Percentiles rank a stretch among this genome's conserved stretches.
Conservation (phyloP, 2,888 invertebrate genomes). For the Psylliodes chrysocephalus region DNA sequence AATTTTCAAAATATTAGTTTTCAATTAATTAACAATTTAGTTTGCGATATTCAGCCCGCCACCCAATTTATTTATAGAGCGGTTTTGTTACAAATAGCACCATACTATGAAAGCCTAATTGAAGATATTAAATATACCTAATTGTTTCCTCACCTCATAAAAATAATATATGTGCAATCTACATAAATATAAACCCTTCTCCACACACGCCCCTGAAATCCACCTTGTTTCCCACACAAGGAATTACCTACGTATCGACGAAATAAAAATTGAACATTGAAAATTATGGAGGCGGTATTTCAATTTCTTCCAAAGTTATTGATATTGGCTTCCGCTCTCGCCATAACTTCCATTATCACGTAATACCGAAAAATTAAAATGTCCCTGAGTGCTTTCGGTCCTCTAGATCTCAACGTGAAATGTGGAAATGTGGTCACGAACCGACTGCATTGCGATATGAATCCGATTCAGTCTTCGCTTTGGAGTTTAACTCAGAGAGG, state of each 20-base stretch:
- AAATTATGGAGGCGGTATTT: not conserved
- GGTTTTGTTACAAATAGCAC: too few relatives aligned
- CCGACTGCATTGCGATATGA: conserved; percentile 47
- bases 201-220: not conserved
- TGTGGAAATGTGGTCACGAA: conserved; percentile 50
- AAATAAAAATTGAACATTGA: not conserved
- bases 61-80: too few relatives aligned
- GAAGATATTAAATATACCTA: too few relatives aligned
- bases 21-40: too few relatives aligned
- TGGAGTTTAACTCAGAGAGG: not conserved
- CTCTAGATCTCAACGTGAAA: conserved; percentile 33
- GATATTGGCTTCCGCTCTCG: conserved; percentile 22
- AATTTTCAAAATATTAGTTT: too few relatives aligned
- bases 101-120: too few relatives aligned
- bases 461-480: conserved; percentile 33
- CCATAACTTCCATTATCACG: conserved; percentile 47
- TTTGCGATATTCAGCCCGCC: too few relatives aligned
- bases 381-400: conserved; percentile 41
- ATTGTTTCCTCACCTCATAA: too few relatives aligned
- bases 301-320: conserved; percentile 13
- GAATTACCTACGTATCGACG: not conserved
- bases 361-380: conserved; percentile 49
- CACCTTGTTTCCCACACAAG: not conserved
- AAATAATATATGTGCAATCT: too few relatives aligned
- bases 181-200: too few relatives aligned